Conservation (phyloP, 2,113 vertebrate species). For the Prochilodus magdalenae region DNA sequence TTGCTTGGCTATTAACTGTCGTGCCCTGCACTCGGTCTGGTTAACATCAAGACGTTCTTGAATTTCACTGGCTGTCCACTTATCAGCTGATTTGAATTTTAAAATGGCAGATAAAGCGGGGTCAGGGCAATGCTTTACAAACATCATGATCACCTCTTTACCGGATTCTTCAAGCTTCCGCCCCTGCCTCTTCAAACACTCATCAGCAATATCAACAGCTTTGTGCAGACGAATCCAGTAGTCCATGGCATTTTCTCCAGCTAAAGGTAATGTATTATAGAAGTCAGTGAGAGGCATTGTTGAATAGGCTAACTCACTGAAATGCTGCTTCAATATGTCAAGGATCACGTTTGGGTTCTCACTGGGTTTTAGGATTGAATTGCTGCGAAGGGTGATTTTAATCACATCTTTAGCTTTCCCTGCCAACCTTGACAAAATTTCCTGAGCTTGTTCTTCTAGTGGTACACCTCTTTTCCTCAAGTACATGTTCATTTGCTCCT, state of each 20-base stretch:
- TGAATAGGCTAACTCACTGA: conserved; percentile 39
- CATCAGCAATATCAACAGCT: conserved; percentile 48
- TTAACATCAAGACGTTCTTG: too few relatives aligned
- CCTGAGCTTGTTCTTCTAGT: conserved; percentile 16
- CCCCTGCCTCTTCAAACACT: conserved; percentile 43
- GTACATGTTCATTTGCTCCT: conserved; percentile 43
- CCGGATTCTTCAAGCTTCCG: conserved; percentile 22
- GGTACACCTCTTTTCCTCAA: conserved; percentile 43
- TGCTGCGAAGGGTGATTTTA: conserved; percentile 22
- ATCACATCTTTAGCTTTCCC: conserved; percentile 38
- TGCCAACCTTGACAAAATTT: conserved; percentile 34
- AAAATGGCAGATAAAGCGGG: too few relatives aligned
- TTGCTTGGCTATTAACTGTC: too few relatives aligned
- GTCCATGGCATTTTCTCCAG: conserved; percentile 36
- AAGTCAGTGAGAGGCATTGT: conserved; percentile 54
- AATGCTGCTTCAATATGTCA: conserved; percentile 52
- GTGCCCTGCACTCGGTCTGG: too few relatives aligned
- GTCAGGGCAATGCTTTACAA: conserved; percentile 59
- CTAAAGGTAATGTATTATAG: conserved; percentile 39
- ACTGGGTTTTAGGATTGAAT: background rate
- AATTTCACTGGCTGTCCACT: too few relatives aligned
- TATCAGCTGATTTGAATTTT: too few relatives aligned
- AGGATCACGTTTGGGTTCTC: conserved; percentile 37
- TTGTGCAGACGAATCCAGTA: conserved; percentile 56
- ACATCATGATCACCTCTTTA: conserved; percentile 53